Base-by-base conservation (phyloP, 1,140 invertebrate genomes). In the Drepana arcuata region DNA sequence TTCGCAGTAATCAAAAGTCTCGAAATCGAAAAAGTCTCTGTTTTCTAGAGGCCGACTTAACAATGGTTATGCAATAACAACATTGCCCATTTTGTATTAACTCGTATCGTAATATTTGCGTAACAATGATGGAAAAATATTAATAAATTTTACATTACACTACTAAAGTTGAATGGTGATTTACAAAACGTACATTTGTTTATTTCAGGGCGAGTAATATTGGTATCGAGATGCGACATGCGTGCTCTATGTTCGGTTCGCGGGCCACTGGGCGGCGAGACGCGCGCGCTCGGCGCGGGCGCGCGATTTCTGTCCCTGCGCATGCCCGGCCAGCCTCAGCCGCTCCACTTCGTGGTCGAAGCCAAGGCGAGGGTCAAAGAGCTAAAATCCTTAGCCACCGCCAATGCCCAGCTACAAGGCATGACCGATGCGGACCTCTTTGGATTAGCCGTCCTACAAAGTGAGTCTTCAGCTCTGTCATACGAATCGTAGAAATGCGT, bases 371-470 rank as follows among this genome's bases (percentile, higher is more conserved):
- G 86, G 69, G 89, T 90, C 37, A 87, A 87, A 46, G 88, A 92
- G 58, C 79, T 92, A 9, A 89, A 89, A 53, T 73, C 85, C 29
- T 85, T 90, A 59, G 86, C 88, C 48, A 85, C 84, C 43, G 71
- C 83, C 14, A 87, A 90, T 59, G 80, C 90, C 25, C 75, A 79
- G 31, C 67, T 83, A 41, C 78, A 82, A 70, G 88, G 86, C 68
- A 86, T 91, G 73, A 82, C 84, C 55, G 89, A 91, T 66, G 84
- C 85, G 14, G 87, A 91, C 45, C 85, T 91, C 36, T 92, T 92
- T 82, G 90, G 89, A 50, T 78, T 92, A 50, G 88, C 90, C 42
- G 71, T 88, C 41, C 72, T 87, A 57, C 86, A 86, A 84, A 89
- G 89, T 90, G 60, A 85, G 80, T 64, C 6, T 12, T n/a, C n/a